A percentile compares a stretch with the other conserved stretches of the same genome.
Evolutionary conservation across 2,113 vertebrate species (phyloP).

Genomic region (Forbesichthys papilliferus): DNA sequence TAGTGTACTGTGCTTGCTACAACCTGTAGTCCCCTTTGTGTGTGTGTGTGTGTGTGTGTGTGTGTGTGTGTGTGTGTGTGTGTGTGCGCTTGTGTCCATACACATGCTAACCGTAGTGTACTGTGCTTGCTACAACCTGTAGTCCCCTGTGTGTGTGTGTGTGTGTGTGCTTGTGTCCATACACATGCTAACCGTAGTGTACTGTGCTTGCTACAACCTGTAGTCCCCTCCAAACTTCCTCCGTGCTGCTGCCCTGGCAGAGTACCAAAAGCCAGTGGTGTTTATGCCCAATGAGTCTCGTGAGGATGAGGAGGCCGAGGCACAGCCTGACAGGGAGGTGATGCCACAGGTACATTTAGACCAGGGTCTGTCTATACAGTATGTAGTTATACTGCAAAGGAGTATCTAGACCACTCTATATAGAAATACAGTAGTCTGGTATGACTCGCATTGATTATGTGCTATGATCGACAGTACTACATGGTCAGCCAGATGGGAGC

Average conservation of each 20-base stretch:
- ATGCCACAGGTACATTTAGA: constrained; percentile 37
- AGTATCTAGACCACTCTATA: no score
- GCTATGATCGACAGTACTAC: constrained; percentile 46
- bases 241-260: constrained; percentile 86
- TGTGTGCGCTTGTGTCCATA: not conserved
- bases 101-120: no score
- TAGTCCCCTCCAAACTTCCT: constrained; percentile 95
- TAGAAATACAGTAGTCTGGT: no score
- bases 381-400: no score
- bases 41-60: no score
- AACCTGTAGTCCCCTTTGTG: no score
- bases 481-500: constrained; percentile 51
- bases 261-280: constrained; percentile 91
- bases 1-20: no score
- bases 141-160: not conserved
- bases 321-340: constrained; percentile 49
- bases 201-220: not conserved
- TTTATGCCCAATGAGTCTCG: constrained; percentile 73
- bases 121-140: no score
- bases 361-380: not conserved
- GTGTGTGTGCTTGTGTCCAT: not conserved
- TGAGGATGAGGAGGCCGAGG: constrained; percentile 59
- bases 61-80: no score
- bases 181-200: not conserved
- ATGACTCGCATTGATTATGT: no score